phyloP scores from a whole-genome alignment of 2,113 vertebrate species.

The Dolichallabes microphthalmus region DNA sequence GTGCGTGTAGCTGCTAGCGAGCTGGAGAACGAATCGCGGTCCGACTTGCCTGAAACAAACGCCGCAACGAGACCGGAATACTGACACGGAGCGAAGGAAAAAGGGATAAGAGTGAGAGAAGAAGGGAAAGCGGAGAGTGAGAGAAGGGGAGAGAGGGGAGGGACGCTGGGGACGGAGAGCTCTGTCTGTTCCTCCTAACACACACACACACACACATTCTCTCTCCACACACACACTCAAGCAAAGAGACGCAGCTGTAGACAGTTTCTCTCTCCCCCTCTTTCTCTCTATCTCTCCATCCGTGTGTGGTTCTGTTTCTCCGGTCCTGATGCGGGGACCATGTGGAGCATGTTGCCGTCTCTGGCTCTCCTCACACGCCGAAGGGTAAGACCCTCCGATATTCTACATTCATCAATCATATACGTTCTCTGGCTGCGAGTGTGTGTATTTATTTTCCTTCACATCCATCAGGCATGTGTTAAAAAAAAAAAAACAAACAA shows the following conservation, averaged over 20 bases:
- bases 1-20: slow-evolving; percentile 18
- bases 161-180: slow-evolving; percentile 48
- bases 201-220: slow-evolving; percentile 14
- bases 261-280: slow-evolving; percentile 39
- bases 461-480: neutral
- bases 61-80: slow-evolving; percentile 35
- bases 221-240: slow-evolving; percentile 10
- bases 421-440: no score
- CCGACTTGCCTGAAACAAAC: slow-evolving; percentile 21
- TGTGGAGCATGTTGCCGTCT: slow-evolving; percentile 80
- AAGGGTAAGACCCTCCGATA: slow-evolving; percentile 72
- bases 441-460: neutral
- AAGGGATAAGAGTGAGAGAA: neutral
- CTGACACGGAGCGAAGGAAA: slow-evolving; percentile 19
- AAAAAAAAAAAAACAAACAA: neutral
- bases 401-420: neutral
- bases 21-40: neutral
- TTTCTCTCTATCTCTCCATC: slow-evolving; percentile 25
- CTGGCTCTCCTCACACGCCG: slow-evolving; percentile 76
- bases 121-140: neutral
- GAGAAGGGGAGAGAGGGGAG: slow-evolving; percentile 41
- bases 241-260: slow-evolving; percentile 54
- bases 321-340: slow-evolving; percentile 62
- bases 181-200: slow-evolving; percentile 39
- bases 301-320: slow-evolving; percentile 28